Conservation (phyloP, 2,888 invertebrate species). For the Tupiocoris notatus region DNA sequence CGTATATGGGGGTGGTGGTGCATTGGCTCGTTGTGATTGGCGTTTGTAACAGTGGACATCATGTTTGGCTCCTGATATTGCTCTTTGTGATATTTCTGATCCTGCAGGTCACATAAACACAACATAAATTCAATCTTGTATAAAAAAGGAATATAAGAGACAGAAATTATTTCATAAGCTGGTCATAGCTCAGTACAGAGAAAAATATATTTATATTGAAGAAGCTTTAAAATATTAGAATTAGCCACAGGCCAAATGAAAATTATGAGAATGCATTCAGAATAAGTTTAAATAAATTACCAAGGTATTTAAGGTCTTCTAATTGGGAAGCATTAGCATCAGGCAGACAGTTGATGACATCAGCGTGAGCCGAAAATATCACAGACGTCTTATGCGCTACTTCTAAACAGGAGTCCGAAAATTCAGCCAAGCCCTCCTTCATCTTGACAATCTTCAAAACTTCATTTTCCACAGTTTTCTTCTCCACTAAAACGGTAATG, state of each 20-base stretch:
- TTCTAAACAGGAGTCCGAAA: conserved; percentile 57
- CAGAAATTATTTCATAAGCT: too few species aligned
- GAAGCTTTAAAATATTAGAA: background rate
- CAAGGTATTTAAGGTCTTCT: conserved; percentile 55
- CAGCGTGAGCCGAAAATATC: conserved; percentile 57
- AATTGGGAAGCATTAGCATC: conserved; percentile 55
- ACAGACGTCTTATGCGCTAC: conserved; percentile 56
- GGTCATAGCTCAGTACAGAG: too few species aligned
- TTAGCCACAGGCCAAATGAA: too few species aligned
- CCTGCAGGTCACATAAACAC: conserved; percentile 30
- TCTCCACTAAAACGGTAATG: conserved; percentile 54
- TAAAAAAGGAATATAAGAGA: background rate
- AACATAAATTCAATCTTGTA: background rate
- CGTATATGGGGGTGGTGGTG: conserved; percentile 43
- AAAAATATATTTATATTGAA: too few species aligned
- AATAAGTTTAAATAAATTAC: too few species aligned
- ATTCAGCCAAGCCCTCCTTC: conserved; percentile 56
- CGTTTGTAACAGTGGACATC: conserved; percentile 43
- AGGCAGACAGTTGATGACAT: conserved; percentile 56
- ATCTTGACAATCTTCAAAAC: conserved; percentile 57
- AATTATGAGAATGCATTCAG: too few species aligned
- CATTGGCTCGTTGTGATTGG: conserved; percentile 32
- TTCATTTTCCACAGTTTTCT: conserved; percentile 57
- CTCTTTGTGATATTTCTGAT: conserved; percentile 40
- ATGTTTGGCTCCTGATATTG: conserved; percentile 42